Base-by-base conservation (phyloP, 2,888 invertebrate genomes). In the Caenorhabditis sp. region DNA sequence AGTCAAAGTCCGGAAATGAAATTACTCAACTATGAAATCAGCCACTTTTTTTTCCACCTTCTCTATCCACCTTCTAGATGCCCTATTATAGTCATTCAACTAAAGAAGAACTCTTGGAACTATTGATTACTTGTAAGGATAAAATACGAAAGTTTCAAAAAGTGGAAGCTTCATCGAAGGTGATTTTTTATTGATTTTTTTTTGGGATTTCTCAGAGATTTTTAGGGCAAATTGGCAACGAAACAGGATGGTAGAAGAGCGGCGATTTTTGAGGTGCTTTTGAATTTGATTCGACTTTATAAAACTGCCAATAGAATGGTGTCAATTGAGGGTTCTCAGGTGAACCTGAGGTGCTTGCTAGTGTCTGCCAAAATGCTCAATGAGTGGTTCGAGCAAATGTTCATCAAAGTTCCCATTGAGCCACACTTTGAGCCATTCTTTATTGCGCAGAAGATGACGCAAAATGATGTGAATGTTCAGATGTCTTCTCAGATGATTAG, bases 261-360 rank as follows among this genome's bases (percentile, higher is more conserved):
- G 20, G 8, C 63, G 26, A 31, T 72, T n/a, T 67, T 68, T 25
- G 65, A 73, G 1, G 52, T 68, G 17, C 65, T 38, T 53, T n/a
- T 65, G 20, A 73, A 59, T 31, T 23, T 73, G 26, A 31, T 73
- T 3, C 49, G 38, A 25, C 14, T 68, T 1, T 68, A 25, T n/a
- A 68, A 73, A 65, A 26, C 52, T 5, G 60, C 73, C 12, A 63
- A 73, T 56, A 10, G 59, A 26, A 62, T 73, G 65, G 49, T 65
- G 0, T 62, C 68, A 5, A 68, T 73, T 25, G 73, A 73, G 26
- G 65, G 62, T 8, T 68, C 68, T 2, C 62, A 65, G 54, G 59
- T 59, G 8, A 73, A 73, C 63, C 59, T 68, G 63, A 68, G 62
- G 21, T 73, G 73, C 59, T 50, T 73, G 17, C 31, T 73, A 12